phyloP scores from a whole-genome alignment of 2,797 vertebrate genomes.

The Mus spretus region DNA sequence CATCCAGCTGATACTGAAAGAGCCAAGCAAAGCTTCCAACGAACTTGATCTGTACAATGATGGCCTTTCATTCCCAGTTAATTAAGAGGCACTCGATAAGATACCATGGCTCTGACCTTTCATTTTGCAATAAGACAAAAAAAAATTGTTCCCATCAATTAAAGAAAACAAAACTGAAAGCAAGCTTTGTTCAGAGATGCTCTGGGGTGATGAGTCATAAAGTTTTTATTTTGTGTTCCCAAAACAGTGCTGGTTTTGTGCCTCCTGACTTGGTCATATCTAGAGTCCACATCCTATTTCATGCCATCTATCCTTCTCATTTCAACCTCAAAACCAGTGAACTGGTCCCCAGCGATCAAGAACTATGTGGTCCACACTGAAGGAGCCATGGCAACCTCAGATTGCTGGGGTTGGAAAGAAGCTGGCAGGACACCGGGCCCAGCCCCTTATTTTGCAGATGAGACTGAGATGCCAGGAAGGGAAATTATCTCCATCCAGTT shows the following conservation, averaged over 20 bases:
- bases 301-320: neutral
- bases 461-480: neutral
- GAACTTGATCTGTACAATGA: conserved; percentile 52
- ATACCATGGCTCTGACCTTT: conserved; percentile 60
- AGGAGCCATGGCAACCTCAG: neutral
- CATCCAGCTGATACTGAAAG: conserved; percentile 37
- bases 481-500: neutral
- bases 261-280: neutral
- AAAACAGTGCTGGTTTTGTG: conserved; percentile 14
- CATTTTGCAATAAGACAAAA: conserved; percentile 49
- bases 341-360: neutral
- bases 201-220: neutral
- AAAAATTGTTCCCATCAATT: neutral
- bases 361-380: neutral
- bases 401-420: neutral
- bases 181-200: conserved; percentile 66
- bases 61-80: conserved; percentile 73
- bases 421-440: neutral
- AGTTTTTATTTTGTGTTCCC: conserved; percentile 27
- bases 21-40: conserved; percentile 51
- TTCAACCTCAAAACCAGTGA: neutral
- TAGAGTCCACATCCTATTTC: neutral
- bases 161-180: conserved; percentile 54
- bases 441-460: neutral
- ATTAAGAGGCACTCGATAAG: conserved; percentile 67